These are phyloP conservation scores for Rissa tridactyla DNA, from an alignment of 2,113 vertebrate species.

Conservation along the genomic window DNA sequence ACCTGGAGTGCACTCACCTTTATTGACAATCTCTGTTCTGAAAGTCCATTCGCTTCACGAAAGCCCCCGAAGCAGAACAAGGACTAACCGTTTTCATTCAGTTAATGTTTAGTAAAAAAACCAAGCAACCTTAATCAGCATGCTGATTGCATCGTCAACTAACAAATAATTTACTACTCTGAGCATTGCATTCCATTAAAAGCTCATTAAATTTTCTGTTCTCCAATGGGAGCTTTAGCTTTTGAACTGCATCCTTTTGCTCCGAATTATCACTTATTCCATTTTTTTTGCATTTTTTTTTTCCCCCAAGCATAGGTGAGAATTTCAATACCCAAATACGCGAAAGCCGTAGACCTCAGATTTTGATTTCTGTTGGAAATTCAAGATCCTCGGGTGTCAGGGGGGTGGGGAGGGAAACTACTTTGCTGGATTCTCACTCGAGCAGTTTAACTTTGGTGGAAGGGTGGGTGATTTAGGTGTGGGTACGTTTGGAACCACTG, in stretches of 20 bases:
- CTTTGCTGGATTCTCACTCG: neutral
- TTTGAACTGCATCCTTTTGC: slow-evolving; percentile 73
- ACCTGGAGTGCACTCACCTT: slow-evolving; percentile 82
- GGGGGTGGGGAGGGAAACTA: neutral
- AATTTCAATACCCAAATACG: slow-evolving; percentile 25
- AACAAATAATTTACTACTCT: slow-evolving; percentile 88
- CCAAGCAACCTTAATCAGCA: slow-evolving; percentile 83
- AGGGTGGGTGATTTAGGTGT: neutral
- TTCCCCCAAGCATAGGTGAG: slow-evolving; percentile 18
- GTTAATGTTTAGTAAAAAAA: slow-evolving; percentile 82
- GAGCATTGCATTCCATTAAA: slow-evolving; percentile 84
- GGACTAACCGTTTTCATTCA: slow-evolving; percentile 75
- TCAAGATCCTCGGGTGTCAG: neutral
- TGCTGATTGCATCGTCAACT: slow-evolving; percentile 84
- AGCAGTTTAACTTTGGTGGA: neutral
- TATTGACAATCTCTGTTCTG: slow-evolving; percentile 75
- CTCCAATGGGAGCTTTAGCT: slow-evolving; percentile 82
- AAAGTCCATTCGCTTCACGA: slow-evolving; percentile 77
- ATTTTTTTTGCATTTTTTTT: neutral
- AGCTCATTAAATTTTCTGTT: slow-evolving; percentile 85
- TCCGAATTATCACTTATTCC: slow-evolving; percentile 70
- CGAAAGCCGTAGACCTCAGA: neutral
- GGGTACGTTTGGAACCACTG: neutral
- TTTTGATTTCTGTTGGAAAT: neutral
- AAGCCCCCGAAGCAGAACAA: slow-evolving; percentile 77